Percentiles rank a stretch among this genome's conserved stretches.
phyloP scores from a whole-genome alignment of 2,888 invertebrate genomes.

The Muscina levida region DNA sequence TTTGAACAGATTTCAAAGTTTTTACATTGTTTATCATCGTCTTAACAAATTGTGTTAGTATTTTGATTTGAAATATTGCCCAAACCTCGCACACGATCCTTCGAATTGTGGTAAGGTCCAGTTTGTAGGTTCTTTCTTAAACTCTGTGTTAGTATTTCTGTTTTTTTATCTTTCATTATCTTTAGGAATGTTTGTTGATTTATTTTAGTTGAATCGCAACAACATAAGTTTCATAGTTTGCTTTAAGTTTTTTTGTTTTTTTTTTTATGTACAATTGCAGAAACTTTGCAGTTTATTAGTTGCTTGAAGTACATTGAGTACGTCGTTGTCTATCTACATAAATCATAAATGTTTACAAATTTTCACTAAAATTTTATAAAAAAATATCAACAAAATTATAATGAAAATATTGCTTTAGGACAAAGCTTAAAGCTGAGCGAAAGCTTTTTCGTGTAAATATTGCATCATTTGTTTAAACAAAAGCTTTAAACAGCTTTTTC shows the following conservation, averaged over 20 bases:
- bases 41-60: conserved; percentile 33
- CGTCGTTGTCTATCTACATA: conserved; percentile 6
- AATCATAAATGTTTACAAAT: conserved; percentile 33
- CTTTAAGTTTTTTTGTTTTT: too few species aligned
- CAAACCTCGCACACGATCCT: too few species aligned
- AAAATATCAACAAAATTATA: conserved; percentile 28
- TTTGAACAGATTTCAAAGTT: conserved; percentile 29
- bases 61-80: conserved; percentile 6
- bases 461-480: conserved; percentile 55
- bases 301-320: conserved; percentile 44
- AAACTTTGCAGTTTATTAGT: conserved; percentile 65
- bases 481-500: conserved; percentile 64
- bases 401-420: conserved; percentile 64
- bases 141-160: conserved; percentile 47
- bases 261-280: conserved; percentile 62
- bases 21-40: conserved; percentile 18
- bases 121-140: conserved; percentile 9
- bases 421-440: conserved; percentile 55
- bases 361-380: conserved; percentile 50
- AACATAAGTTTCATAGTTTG: conserved; percentile 12
- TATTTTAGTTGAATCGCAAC: conserved; percentile 38
- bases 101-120: conserved; percentile 15
- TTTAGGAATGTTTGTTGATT: conserved; percentile 52
- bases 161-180: too few species aligned
- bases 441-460: conserved; percentile 59